phyloP scores from a whole-genome alignment of 2,113 vertebrate species.

The Boleophthalmus pectinirostris region DNA sequence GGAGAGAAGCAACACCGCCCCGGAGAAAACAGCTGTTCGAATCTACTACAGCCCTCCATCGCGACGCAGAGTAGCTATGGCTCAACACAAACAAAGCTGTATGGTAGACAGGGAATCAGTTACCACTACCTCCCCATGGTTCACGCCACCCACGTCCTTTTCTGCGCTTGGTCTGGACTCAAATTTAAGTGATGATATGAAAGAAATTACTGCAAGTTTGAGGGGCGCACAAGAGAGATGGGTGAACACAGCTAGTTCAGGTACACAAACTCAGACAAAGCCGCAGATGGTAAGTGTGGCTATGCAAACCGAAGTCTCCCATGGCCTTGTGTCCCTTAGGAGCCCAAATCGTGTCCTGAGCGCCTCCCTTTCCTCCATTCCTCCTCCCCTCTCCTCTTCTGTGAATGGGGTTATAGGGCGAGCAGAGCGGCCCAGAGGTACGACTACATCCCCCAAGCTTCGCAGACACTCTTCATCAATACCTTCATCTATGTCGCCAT shows the following conservation, averaged over 20 bases:
- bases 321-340: conserved; percentile 66
- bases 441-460: conserved; percentile 88
- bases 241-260: conserved; percentile 79
- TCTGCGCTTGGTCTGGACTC: conserved; percentile 80
- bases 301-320: conserved; percentile 85
- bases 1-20: conserved; percentile 91
- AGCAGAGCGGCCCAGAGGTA: conserved; percentile 78
- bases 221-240: conserved; percentile 71
- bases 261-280: conserved; percentile 81
- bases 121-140: conserved; percentile 52
- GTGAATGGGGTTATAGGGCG: conserved; percentile 85
- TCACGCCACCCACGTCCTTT: conserved; percentile 71
- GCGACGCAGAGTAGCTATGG: conserved; percentile 75
- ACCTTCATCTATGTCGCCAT: conserved; percentile 42
- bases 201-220: conserved; percentile 91
- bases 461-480: conserved; percentile 74
- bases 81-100: conserved; percentile 67
- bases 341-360: conserved; percentile 80
- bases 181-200: conserved; percentile 97
- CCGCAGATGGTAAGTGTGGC: conserved; percentile 85
- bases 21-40: conserved; percentile 86
- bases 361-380: conserved; percentile 82
- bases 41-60: conserved; percentile 96
- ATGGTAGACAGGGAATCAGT: conserved; percentile 41
- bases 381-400: conserved; percentile 86